Conservation (phyloP, 2,113 vertebrate genomes). For the Bambusicola thoracicus region DNA sequence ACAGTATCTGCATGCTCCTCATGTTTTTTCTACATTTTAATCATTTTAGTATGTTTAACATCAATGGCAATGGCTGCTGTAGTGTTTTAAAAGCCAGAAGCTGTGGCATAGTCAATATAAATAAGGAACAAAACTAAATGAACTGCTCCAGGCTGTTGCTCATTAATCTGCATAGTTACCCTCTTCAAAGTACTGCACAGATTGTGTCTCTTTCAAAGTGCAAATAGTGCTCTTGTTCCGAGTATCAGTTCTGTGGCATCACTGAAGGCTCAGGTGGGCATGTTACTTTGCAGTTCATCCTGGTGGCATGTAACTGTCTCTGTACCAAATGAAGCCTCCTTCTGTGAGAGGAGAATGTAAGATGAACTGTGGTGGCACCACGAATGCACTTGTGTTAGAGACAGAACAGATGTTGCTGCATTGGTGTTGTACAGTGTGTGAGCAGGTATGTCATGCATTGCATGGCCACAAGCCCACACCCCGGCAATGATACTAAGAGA, state of each 20-base stretch:
- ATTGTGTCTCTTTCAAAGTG: not conserved
- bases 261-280: fast-evolving
- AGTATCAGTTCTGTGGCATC: not conserved
- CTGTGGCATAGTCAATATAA: not conserved
- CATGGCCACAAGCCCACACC: fast-evolving
- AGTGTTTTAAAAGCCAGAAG: not conserved
- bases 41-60: not conserved
- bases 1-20: not conserved
- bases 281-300: not conserved
- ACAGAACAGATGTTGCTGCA: not conserved
- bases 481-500: not conserved
- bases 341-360: not conserved
- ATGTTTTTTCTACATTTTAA: not conserved
- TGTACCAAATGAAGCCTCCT: not conserved
- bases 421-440: not conserved
- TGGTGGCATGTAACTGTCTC: not conserved
- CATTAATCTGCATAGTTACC: not conserved
- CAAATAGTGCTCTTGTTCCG: not conserved
- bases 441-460: not conserved
- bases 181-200: not conserved
- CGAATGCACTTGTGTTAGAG: not conserved
- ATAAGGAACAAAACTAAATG: not conserved
- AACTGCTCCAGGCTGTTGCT: not conserved
- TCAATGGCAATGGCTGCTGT: not conserved
- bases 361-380: not conserved